Percentiles rank a stretch among this genome's conserved stretches.
phyloP scores from a whole-genome alignment of 1,140 invertebrate species.

The Asbolus verrucosus region DNA sequence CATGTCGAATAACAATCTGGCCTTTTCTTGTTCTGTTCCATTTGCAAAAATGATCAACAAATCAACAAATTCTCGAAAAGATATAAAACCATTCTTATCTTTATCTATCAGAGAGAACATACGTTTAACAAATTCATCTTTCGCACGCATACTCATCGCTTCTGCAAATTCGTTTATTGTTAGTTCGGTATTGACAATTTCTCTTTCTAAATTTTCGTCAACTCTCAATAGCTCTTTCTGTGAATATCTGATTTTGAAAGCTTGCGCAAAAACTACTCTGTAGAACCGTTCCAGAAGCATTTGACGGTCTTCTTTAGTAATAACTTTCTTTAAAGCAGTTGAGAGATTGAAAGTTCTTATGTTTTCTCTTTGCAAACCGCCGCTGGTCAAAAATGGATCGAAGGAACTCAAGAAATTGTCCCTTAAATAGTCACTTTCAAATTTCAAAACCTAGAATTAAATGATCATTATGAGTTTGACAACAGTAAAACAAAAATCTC shows the following conservation, averaged over 20 bases:
- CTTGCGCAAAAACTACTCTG: conserved; percentile 68
- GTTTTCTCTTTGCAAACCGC: conserved; percentile 32
- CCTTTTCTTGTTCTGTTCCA: conserved; percentile 69
- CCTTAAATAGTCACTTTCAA: conserved; percentile 61
- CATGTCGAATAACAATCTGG: conserved; percentile 72
- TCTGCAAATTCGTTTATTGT: conserved; percentile 73
- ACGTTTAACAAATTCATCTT: conserved; percentile 71
- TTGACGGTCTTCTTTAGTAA: conserved; percentile 67
- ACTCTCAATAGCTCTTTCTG: conserved; percentile 64
- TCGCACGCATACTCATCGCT: conserved; percentile 69
- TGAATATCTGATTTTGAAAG: conserved; percentile 66
- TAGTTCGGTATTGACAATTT: conserved; percentile 68
- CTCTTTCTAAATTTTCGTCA: conserved; percentile 64
- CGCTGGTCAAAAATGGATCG: conserved; percentile 61
- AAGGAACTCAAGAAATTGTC: conserved; percentile 62
- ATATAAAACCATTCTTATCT: conserved; percentile 75
- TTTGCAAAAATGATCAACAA: conserved; percentile 75
- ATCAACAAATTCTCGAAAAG: conserved; percentile 75
- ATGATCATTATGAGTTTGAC: conserved; percentile 42
- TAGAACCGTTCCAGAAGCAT: conserved; percentile 69
- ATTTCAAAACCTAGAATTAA: conserved; percentile 48
- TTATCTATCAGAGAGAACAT: conserved; percentile 76
- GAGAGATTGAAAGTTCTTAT: conserved; percentile 55
- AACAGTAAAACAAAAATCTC: no score
- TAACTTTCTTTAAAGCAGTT: conserved; percentile 61